These are phyloP conservation scores for Drosophila repleta DNA, from an alignment of 1,140 invertebrate genomes.

Conservation along the genomic window DNA sequence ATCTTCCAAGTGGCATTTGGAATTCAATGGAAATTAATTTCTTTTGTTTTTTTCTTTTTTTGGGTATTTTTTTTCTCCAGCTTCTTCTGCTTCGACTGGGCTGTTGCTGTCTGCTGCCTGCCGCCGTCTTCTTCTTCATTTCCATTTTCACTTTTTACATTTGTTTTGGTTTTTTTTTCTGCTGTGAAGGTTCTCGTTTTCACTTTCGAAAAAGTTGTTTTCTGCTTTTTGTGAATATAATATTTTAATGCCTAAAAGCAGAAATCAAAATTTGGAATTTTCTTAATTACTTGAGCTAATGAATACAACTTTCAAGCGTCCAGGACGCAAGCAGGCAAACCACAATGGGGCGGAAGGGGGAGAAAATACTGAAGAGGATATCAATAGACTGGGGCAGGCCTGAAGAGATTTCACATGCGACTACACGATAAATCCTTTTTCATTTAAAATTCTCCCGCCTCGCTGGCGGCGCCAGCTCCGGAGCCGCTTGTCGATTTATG, in stretches of 20 bases:
- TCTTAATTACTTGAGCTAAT: slow-evolving; percentile 18
- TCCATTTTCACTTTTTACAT: slow-evolving; percentile 74
- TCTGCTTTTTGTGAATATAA: slow-evolving; percentile 7
- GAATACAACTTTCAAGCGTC: slow-evolving; percentile 1
- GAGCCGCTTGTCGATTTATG: slow-evolving; percentile 34
- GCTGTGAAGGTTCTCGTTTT: slow-evolving; percentile 71
- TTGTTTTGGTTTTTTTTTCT: slow-evolving; percentile 13
- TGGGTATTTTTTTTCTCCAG: slow-evolving; percentile 17
- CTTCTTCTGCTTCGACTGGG: slow-evolving; percentile 23
- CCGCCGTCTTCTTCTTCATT: slow-evolving; percentile 41
- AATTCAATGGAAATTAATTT: slow-evolving; percentile 81
- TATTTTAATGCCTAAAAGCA: slow-evolving; percentile 12
- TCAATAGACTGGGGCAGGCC: slow-evolving; percentile 29
- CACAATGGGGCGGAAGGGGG: neutral
- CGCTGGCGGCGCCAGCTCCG: slow-evolving; percentile 14
- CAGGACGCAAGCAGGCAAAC: too few relatives aligned
- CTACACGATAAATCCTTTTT: slow-evolving; percentile 45
- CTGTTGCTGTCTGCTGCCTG: slow-evolving; percentile 18
- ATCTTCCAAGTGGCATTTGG: slow-evolving; percentile 69
- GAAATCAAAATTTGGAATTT: slow-evolving; percentile 3
- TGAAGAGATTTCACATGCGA: slow-evolving; percentile 25
- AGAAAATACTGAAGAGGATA: slow-evolving; percentile 2
- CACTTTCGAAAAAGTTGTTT: slow-evolving; percentile 64
- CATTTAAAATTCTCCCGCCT: slow-evolving; percentile 33
- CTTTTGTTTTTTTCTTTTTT: slow-evolving; percentile 47